Evolutionary conservation across 64 coral and sea anemone species (phyloP), one percentile per base, ranked within the genome.

Genomic region (Montipora efflorescens): DNA sequence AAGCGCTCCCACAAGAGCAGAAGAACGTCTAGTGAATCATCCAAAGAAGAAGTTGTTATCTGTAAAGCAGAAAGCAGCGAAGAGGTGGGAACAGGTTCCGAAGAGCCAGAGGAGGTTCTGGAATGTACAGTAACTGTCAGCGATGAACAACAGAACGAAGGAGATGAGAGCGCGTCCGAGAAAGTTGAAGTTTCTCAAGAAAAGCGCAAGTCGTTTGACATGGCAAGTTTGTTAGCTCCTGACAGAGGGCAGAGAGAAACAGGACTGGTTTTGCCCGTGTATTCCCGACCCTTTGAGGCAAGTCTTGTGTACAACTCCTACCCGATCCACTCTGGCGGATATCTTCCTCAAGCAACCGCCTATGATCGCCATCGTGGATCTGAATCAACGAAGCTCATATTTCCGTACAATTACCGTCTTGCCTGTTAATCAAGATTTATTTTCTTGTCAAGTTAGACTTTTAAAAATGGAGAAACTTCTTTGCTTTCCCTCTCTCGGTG

Each of bases 141-240:
- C n/a, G 70, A 8, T 7, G 81, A 85, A 16, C 51, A 92, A 16
- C 70, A 92, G 72, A 83, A 76, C 43, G 57, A 59, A 57, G 53
- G 11, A 11, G 53, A 57, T 0, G 75, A 89, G 8, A n/a, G 45
- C 19, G 71, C 7, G 15, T 85, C 71, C 7, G 73, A 83, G 21
- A 84, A 77, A 68, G 22, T 28, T 5, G 72, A 84, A 49, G 80
- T 22, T 19, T 76, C 55, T 64, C 80, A 59, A 74, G 80, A 84
- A 92, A 86, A 86, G 66, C 82, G 70, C 57, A 92, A 76, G 59
- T 83, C 90, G 19, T 92, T 92, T 69, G 90, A 92, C 55, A 92
- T 92, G 90, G 90, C 81, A 25, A 85, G 69, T 16, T 61, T 92
- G 55, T 51, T 92, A 47, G 90, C 90, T 8, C 79, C 90, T 5